Evolutionary conservation across 2,888 invertebrate genomes (phyloP).

Genomic region (Mylabris sibirica): DNA sequence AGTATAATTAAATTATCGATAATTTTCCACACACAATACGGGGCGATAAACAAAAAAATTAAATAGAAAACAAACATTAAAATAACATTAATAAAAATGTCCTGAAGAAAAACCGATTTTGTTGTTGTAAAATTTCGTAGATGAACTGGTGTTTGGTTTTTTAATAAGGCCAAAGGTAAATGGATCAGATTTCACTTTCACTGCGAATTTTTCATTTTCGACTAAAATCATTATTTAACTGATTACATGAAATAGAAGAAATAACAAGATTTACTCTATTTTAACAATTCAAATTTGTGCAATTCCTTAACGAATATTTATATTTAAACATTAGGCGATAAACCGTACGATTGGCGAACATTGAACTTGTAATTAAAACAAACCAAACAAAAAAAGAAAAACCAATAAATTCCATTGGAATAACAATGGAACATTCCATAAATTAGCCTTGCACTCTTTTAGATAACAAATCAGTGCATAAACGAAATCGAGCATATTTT

Average conservation of each 20-base stretch:
- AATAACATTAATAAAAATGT: no score
- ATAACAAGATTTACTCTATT: no score
- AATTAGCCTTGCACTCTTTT: background rate
- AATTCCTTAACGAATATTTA: background rate
- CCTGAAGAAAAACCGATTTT: no score
- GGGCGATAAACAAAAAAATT: background rate
- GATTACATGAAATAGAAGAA: background rate
- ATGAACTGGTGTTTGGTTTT: background rate
- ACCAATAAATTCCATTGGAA: background rate
- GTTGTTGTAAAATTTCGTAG: no score
- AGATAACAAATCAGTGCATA: background rate
- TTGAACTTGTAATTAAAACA: conserved; percentile 1
- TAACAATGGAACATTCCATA: background rate
- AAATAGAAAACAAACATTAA: background rate
- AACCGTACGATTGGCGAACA: background rate
- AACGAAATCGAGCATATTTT: background rate
- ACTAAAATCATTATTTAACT: background rate
- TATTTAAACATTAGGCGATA: background rate
- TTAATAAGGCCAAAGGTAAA: conserved; percentile 8
- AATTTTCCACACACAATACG: background rate
- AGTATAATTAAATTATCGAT: background rate
- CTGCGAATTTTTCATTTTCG: background rate
- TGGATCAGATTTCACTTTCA: conserved; percentile 1
- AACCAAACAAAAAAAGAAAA: background rate
- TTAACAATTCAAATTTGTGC: background rate